Percentiles rank a stretch among this genome's conserved stretches.
These are phyloP conservation scores for Lagocephalus sceleratus DNA, from an alignment of 2,797 vertebrate species.

Conservation along the genomic window DNA sequence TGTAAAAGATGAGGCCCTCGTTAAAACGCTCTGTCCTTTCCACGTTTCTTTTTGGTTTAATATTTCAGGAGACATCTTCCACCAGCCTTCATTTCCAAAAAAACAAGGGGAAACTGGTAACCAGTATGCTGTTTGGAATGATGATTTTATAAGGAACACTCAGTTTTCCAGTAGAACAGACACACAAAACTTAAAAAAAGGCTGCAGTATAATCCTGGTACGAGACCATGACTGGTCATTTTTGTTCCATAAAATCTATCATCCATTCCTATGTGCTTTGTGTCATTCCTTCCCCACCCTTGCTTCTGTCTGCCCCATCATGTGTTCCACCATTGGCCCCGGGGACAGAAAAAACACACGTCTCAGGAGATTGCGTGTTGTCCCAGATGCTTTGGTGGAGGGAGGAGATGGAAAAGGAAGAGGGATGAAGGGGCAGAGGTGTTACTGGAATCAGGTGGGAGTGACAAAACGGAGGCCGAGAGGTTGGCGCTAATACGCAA, in stretches of 20 bases:
- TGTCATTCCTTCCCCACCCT: slow-evolving; percentile 38
- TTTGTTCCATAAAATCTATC: slow-evolving; percentile 53
- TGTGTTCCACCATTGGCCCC: slow-evolving; percentile 43
- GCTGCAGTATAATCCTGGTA: slow-evolving; percentile 20
- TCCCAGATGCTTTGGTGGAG: slow-evolving; percentile 50
- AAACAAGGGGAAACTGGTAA: slow-evolving; percentile 15
- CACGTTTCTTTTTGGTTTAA: slow-evolving; percentile 11
- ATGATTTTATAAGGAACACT: slow-evolving; percentile 21
- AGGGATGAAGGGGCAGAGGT: slow-evolving; percentile 11
- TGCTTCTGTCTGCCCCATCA: slow-evolving; percentile 46
- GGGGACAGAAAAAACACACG: slow-evolving; percentile 37
- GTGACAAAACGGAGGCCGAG: slow-evolving; percentile 3
- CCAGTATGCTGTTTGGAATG: slow-evolving; percentile 7
- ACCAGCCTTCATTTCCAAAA: slow-evolving; percentile 16
- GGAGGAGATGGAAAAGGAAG: slow-evolving; percentile 13
- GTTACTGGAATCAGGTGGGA: slow-evolving; percentile 15
- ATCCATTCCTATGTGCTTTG: slow-evolving; percentile 35
- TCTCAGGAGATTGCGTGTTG: slow-evolving; percentile 48
- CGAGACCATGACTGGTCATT: slow-evolving; percentile 37
- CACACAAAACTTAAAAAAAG: slow-evolving; percentile 18
- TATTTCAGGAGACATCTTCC: slow-evolving; percentile 16
- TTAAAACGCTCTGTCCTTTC: background rate
- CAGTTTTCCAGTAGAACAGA: background rate
- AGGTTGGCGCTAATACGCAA: background rate
- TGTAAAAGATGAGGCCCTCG: slow-evolving; percentile 30